phyloP scores from a whole-genome alignment of 2,797 vertebrate species.

The Phylloscopus collybita region DNA sequence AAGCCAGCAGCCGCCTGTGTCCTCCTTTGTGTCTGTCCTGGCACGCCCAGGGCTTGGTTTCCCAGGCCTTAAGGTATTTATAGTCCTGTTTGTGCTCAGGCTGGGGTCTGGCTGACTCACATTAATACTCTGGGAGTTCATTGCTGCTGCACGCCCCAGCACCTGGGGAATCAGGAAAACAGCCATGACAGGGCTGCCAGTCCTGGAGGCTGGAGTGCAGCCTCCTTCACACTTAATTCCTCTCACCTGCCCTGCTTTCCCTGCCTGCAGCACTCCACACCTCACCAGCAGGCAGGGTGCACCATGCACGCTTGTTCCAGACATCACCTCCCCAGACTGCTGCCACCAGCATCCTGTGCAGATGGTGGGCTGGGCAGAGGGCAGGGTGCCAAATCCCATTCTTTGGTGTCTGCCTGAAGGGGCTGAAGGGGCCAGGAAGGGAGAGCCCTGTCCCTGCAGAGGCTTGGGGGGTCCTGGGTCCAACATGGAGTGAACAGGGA shows the following conservation, averaged over 20 bases:
- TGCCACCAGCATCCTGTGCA: background rate
- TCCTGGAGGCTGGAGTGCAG: background rate
- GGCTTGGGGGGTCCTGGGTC: background rate
- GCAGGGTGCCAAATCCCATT: background rate
- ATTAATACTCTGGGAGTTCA: background rate
- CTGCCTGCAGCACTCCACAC: background rate
- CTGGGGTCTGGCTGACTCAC: background rate
- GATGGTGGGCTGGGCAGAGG: background rate
- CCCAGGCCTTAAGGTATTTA: constrained; percentile 21
- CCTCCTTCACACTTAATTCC: background rate
- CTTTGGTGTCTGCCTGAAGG: background rate
- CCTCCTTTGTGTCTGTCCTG: constrained; percentile 43
- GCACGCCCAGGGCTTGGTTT: constrained; percentile 50
- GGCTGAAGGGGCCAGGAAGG: background rate
- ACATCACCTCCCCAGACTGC: background rate
- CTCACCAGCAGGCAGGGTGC: background rate
- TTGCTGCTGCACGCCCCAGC: background rate
- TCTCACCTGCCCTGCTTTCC: background rate
- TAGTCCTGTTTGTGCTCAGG: background rate
- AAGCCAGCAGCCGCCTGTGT: background rate
- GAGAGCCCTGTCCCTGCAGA: background rate
- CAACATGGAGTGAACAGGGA: accelerated
- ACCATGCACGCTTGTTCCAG: background rate
- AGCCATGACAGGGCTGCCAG: background rate
- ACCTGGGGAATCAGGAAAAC: background rate